phyloP scores from a whole-genome alignment of 2,888 invertebrate genomes.

The Dicyrtomina minuta region DNA sequence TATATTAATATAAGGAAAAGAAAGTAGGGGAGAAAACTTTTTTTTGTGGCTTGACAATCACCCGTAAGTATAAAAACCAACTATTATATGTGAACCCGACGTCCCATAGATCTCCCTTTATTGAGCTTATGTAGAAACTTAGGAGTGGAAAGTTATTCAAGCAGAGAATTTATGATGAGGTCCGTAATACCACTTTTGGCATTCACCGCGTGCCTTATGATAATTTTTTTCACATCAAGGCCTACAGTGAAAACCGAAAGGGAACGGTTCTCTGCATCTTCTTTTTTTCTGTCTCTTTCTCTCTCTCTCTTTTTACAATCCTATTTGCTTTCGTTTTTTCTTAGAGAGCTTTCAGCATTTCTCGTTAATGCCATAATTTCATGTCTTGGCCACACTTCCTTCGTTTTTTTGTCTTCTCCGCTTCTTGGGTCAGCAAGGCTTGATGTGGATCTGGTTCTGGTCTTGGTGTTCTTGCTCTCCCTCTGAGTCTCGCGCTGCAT shows the following conservation, averaged over 20 bases:
- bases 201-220: slow-evolving; percentile 99
- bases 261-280: slow-evolving; percentile 41
- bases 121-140: slow-evolving; percentile 29
- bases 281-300: slow-evolving; percentile 19
- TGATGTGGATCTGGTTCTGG: too few species aligned
- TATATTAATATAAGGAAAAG: too few species aligned
- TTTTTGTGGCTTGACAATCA: slow-evolving; percentile 2
- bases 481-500: too few species aligned
- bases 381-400: neutral
- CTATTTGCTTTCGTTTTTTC: neutral
- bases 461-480: too few species aligned
- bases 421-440: neutral
- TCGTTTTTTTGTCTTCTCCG: neutral
- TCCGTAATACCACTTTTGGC: slow-evolving; percentile 81
- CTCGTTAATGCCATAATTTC: neutral
- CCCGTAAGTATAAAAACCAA: neutral
- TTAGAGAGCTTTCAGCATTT: neutral
- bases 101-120: slow-evolving; percentile 27
- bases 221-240: slow-evolving; percentile 78
- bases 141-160: slow-evolving; percentile 19
- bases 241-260: slow-evolving; percentile 82
- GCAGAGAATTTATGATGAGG: slow-evolving; percentile 27
- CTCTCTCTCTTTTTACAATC: slow-evolving; percentile 13
- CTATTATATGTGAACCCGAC: neutral
- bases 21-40: neutral